A percentile compares a stretch with the other conserved stretches of the same genome.
Conservation (phyloP, 2,888 invertebrate species). For the Marasmarcha lunaedactyla region DNA sequence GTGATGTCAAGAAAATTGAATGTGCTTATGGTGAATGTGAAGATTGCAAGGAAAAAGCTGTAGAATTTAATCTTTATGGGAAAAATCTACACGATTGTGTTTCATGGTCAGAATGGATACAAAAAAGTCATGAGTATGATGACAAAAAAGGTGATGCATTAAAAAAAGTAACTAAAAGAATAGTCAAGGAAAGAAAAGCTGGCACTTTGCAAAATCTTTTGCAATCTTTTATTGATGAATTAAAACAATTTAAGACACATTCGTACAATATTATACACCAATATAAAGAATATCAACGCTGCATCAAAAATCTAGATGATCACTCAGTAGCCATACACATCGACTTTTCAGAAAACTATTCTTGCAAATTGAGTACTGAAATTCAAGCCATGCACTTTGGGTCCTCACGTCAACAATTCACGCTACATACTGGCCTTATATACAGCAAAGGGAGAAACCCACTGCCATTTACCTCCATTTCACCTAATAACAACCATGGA, state of each 20-base stretch:
- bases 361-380: constrained; percentile 6
- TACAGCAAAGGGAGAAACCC: constrained; percentile 1
- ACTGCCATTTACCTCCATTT: not conserved
- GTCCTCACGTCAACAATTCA: constrained; percentile 8
- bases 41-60: constrained; percentile 3
- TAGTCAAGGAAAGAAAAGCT: constrained; percentile 4
- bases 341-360: constrained; percentile 11
- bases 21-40: constrained; percentile 7
- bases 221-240: constrained; percentile 4
- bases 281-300: constrained; percentile 3
- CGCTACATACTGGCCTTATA: constrained; percentile 8
- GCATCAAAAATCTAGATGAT: constrained; percentile 5
- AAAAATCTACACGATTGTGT: constrained; percentile 2
- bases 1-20: constrained; percentile 3
- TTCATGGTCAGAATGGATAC: constrained; percentile 5
- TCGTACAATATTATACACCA: constrained; percentile 7
- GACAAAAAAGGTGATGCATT: constrained; percentile 3
- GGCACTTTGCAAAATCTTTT: constrained; percentile 3
- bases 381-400: no score
- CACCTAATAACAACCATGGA: constrained; percentile 4
- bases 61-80: constrained; percentile 1
- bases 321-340: not conserved
- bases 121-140: constrained; percentile 5
- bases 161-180: constrained; percentile 4
- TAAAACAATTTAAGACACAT: constrained; percentile 5